These are phyloP conservation scores for Ylistrum balloti DNA, from an alignment of 1,140 invertebrate species.

Conservation along the genomic window DNA sequence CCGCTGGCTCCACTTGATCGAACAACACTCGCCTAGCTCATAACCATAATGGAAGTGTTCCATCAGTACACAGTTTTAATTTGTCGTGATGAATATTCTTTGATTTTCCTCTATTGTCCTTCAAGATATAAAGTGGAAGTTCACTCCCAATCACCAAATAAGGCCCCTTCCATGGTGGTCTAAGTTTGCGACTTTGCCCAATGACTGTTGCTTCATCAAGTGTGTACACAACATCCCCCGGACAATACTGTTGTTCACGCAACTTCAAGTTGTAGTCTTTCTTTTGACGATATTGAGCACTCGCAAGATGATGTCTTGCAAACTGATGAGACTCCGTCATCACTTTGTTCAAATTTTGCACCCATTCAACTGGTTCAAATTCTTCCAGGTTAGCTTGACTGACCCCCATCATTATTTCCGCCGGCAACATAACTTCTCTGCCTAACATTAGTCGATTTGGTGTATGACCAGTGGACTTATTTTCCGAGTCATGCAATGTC, in stretches of 20 bases:
- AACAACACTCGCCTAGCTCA: no score
- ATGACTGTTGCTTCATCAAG: not conserved
- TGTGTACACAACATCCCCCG: slow-evolving; percentile 21
- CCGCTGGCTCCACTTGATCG: no score
- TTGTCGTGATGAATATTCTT: not conserved
- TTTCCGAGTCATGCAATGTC: no score
- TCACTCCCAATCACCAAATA: not conserved
- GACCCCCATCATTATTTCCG: no score
- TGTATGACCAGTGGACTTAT: no score
- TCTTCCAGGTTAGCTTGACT: no score
- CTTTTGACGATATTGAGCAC: not conserved
- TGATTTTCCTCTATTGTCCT: not conserved
- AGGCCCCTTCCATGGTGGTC: slow-evolving; percentile 36
- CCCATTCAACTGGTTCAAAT: no score
- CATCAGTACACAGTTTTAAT: no score
- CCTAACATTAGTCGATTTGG: no score
- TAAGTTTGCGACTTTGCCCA: slow-evolving; percentile 28
- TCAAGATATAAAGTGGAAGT: not conserved
- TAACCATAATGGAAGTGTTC: no score
- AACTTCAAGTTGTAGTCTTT: slow-evolving; percentile 39
- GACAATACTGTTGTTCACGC: not conserved
- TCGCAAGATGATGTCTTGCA: not conserved
- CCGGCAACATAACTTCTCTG: no score
- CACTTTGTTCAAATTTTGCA: not conserved
- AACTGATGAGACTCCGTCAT: not conserved